Conservation (phyloP, 2,888 invertebrate genomes). For the Dendrolimus houi region DNA sequence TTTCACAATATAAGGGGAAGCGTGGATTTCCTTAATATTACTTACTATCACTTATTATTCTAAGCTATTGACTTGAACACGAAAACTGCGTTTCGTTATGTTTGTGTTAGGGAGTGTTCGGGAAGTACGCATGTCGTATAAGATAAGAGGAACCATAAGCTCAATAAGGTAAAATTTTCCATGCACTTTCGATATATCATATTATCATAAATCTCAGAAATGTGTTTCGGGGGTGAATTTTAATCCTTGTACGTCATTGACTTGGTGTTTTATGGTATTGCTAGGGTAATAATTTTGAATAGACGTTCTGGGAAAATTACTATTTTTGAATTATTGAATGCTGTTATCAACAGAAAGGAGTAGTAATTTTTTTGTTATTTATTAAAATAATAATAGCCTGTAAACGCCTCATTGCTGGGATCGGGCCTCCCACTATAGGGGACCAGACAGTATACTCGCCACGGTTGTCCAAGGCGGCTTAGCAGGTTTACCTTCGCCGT, state of each 20-base stretch:
- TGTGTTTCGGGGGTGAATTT: constrained; percentile 44
- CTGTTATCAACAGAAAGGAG: not conserved
- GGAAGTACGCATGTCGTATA: constrained; percentile 37
- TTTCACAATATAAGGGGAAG: constrained; percentile 29
- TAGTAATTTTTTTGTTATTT: not conserved
- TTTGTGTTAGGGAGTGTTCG: constrained; percentile 53
- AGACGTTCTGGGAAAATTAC: constrained; percentile 4
- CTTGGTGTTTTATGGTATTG: constrained; percentile 15
- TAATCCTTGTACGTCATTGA: constrained; percentile 30
- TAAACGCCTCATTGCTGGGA: no score
- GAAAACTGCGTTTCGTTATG: constrained; percentile 70
- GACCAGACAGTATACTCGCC: no score
- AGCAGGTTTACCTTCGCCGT: no score
- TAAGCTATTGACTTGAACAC: constrained; percentile 72
- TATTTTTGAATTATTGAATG: not conserved
- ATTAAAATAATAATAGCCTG: no score
- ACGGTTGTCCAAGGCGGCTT: no score
- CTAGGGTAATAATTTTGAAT: constrained; percentile 1
- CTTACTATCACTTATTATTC: constrained; percentile 73
- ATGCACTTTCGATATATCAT: constrained; percentile 38
- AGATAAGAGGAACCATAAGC: constrained; percentile 48
- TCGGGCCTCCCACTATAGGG: no score
- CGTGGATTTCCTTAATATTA: constrained; percentile 66
- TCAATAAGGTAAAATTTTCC: constrained; percentile 44
- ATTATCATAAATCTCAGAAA: constrained; percentile 49